These are phyloP conservation scores for Elegia similella DNA, from an alignment of 2,888 invertebrate genomes.

Conservation along the genomic window DNA sequence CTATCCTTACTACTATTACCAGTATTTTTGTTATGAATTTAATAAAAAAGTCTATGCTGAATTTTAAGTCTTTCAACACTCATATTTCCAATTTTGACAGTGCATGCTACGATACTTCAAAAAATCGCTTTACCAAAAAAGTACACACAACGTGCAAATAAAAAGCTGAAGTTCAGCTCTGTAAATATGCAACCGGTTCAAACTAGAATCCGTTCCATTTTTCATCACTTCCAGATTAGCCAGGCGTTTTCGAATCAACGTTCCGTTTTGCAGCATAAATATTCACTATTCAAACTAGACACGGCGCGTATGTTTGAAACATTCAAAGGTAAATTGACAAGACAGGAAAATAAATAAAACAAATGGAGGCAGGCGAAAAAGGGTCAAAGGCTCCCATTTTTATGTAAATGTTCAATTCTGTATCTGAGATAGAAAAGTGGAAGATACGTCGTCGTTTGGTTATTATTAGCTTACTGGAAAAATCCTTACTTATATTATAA, in stretches of 20 bases:
- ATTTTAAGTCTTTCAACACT: too few species aligned
- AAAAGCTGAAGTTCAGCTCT: neutral
- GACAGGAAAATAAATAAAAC: slow-evolving; percentile 49
- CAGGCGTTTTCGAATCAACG: slow-evolving; percentile 10
- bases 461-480: neutral
- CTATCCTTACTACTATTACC: too few species aligned
- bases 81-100: too few species aligned
- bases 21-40: too few species aligned
- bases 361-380: slow-evolving; percentile 39
- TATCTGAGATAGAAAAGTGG: neutral
- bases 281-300: slow-evolving; percentile 20
- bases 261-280: slow-evolving; percentile 21
- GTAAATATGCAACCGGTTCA: slow-evolving; percentile 1
- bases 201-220: slow-evolving; percentile 5
- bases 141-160: neutral
- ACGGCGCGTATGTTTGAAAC: slow-evolving; percentile 28
- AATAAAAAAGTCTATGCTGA: too few species aligned
- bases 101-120: too few species aligned
- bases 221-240: slow-evolving; percentile 18
- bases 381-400: slow-evolving; percentile 41
- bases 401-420: slow-evolving; percentile 47
- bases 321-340: slow-evolving; percentile 46
- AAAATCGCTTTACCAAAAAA: too few species aligned
- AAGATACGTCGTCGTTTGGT: neutral
- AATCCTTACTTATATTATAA: too few species aligned